These are phyloP conservation scores for Cephus pygmeus DNA, from an alignment of 2,888 invertebrate species.

Conservation along the genomic window DNA sequence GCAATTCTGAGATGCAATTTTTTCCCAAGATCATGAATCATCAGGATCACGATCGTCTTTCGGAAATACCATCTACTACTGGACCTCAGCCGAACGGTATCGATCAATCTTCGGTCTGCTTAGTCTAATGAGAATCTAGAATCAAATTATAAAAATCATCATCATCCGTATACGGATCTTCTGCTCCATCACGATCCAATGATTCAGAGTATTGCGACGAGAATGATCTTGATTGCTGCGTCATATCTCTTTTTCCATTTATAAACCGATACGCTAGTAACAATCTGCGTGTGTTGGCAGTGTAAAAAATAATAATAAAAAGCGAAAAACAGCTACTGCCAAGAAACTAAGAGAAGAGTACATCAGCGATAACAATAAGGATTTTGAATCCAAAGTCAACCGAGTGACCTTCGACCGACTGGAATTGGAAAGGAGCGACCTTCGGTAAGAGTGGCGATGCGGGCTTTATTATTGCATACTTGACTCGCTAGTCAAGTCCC, in stretches of 20 bases:
- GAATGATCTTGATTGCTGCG: background rate
- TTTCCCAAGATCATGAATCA: background rate
- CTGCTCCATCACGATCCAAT: background rate
- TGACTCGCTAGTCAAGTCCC: background rate
- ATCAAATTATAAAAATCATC: background rate
- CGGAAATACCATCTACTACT: background rate
- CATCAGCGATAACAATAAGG: background rate
- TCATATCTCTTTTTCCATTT: background rate
- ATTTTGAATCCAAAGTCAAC: constrained; percentile 14
- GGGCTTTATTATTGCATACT: constrained; percentile 22
- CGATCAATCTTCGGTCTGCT: background rate
- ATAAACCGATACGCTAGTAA: background rate
- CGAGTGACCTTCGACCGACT: constrained; percentile 50
- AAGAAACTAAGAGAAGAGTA: background rate
- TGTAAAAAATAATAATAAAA: background rate
- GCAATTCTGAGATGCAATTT: background rate
- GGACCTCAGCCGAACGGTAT: background rate
- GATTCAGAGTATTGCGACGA: background rate
- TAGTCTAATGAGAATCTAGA: background rate
- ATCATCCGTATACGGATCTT: background rate
- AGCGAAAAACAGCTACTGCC: background rate
- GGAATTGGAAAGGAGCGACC: constrained; percentile 60
- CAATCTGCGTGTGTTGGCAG: background rate
- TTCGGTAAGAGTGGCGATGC: constrained; percentile 61
- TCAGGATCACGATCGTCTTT: background rate